phyloP scores from a whole-genome alignment of 2,113 vertebrate species.

The Gallinago undulata region DNA sequence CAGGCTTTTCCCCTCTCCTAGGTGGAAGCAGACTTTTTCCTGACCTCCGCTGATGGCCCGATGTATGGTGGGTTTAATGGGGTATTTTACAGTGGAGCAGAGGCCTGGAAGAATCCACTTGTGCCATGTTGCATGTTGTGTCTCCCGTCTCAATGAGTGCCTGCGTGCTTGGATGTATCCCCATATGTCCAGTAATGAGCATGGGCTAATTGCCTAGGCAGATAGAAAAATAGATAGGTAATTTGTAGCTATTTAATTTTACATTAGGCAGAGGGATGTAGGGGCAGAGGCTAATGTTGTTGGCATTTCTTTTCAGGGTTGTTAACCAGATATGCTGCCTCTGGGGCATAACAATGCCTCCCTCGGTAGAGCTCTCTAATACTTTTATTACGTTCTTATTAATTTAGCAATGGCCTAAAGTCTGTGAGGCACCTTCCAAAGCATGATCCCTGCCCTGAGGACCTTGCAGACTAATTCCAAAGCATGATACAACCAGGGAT shows the following conservation, averaged over 20 bases:
- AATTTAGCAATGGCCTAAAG: conserved; percentile 65
- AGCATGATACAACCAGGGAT: conserved; percentile 34
- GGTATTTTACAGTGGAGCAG: neutral
- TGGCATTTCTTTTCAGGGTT: conserved; percentile 69
- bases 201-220: conserved; percentile 57
- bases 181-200: conserved; percentile 60
- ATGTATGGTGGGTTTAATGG: neutral
- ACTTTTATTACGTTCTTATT: conserved; percentile 66
- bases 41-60: neutral
- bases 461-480: conserved; percentile 60
- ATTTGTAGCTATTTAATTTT: conserved; percentile 71
- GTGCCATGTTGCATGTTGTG: neutral
- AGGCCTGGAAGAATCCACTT: neutral
- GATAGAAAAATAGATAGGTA: conserved; percentile 68
- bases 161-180: conserved; percentile 20
- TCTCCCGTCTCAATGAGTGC: neutral
- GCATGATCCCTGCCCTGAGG: conserved; percentile 60
- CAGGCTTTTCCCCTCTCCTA: neutral
- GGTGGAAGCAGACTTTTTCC: neutral
- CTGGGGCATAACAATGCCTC: conserved; percentile 61
- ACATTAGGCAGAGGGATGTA: conserved; percentile 63
- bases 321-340: conserved; percentile 67
- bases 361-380: conserved; percentile 49
- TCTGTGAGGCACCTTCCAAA: conserved; percentile 59
- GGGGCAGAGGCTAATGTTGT: conserved; percentile 69